These are phyloP conservation scores for Sterrhoptilus dennistouni DNA, from an alignment of 2,113 vertebrate species.

Conservation along the genomic window DNA sequence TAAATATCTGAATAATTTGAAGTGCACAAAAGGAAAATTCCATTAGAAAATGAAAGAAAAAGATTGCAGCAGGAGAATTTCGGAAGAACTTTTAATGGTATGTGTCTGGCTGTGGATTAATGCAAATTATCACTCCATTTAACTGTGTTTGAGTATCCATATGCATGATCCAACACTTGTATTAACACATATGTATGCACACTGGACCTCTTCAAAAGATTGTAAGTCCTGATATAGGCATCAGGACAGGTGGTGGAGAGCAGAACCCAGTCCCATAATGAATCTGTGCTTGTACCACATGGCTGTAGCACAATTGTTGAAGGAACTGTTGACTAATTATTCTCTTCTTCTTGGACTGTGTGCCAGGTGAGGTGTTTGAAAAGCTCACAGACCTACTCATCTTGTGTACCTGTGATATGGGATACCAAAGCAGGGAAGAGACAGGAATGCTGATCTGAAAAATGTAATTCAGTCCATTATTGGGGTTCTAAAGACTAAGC, in stretches of 20 bases:
- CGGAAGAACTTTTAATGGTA: neutral
- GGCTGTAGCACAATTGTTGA: neutral
- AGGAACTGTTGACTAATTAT: neutral
- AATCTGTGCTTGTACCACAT: neutral
- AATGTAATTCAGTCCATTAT: neutral
- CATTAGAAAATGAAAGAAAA: neutral
- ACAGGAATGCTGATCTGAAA: neutral
- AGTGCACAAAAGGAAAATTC: neutral
- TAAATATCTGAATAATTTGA: neutral
- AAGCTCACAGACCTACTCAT: neutral
- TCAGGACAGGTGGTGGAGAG: neutral
- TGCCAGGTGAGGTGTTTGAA: neutral
- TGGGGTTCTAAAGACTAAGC: neutral
- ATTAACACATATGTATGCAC: rapidly evolving
- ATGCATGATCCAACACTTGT: neutral
- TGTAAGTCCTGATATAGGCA: neutral
- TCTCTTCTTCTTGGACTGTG: neutral
- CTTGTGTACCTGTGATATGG: neutral
- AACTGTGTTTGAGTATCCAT: neutral
- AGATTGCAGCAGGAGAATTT: neutral
- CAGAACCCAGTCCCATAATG: neutral
- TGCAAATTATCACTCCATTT: neutral
- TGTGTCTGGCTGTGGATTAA: rapidly evolving
- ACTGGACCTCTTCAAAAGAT: neutral
- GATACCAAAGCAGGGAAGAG: neutral